A percentile compares a stretch with the other conserved stretches of the same genome.
Conservation (phyloP, 2,888 invertebrate genomes). For the Pheosia tremula region DNA sequence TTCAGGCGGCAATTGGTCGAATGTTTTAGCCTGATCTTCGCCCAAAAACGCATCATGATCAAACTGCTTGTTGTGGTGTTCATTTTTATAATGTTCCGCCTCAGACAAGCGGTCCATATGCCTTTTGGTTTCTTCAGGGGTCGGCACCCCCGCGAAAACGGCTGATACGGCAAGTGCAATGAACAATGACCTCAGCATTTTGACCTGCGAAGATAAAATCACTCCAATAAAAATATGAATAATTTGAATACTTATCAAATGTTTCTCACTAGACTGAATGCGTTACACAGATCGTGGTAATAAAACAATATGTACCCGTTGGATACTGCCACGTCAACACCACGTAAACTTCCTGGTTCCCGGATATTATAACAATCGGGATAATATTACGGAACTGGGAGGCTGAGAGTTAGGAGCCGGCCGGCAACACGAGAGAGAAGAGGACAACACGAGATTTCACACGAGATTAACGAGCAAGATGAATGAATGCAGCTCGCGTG, state of each 20-base stretch:
- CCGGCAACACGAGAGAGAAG: too few species aligned
- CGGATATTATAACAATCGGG: conserved; percentile 51
- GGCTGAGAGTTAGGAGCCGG: neutral
- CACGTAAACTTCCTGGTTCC: conserved; percentile 70
- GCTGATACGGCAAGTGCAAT: conserved; percentile 68
- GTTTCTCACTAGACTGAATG: neutral
- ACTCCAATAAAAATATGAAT: conserved; percentile 6
- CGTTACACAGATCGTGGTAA: neutral
- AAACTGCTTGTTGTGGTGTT: conserved; percentile 94
- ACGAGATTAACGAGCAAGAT: too few species aligned
- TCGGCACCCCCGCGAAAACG: conserved; percentile 86
- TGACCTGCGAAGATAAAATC: conserved; percentile 36
- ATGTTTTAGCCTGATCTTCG: conserved; percentile 95
- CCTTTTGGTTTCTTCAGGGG: conserved; percentile 88
- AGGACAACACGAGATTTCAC: too few species aligned
- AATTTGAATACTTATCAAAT: too few species aligned
- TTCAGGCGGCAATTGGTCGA: conserved; percentile 97
- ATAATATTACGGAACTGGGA: conserved; percentile 21
- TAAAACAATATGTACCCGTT: conserved; percentile 26
- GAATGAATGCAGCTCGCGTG: too few species aligned
- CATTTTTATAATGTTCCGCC: conserved; percentile 91
- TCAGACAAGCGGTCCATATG: conserved; percentile 89
- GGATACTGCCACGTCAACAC: conserved; percentile 70
- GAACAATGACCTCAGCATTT: conserved; percentile 69
- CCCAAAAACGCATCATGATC: conserved; percentile 99